Percentiles rank a stretch among this genome's conserved stretches.
Conservation (phyloP, 2,797 vertebrate species). For the Gastrophryne carolinensis region DNA sequence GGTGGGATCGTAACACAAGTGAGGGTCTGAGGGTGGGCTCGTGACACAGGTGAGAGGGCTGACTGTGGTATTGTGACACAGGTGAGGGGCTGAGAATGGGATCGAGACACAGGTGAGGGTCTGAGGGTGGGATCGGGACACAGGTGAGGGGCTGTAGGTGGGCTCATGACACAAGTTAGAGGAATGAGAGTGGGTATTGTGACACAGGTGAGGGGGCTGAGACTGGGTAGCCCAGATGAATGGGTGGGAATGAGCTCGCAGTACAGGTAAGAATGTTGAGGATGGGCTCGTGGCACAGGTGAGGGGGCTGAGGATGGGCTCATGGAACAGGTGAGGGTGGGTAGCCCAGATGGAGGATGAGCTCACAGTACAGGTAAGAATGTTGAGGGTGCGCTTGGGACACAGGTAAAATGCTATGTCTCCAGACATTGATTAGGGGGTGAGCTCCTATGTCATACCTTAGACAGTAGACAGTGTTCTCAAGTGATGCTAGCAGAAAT, state of each 20-base stretch:
- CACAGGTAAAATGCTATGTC: too few species aligned
- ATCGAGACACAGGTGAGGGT: slow-evolving; percentile 71
- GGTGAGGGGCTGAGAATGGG: slow-evolving; percentile 46
- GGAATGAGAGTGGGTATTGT: background rate
- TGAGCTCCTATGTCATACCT: too few species aligned
- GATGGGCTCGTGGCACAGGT: slow-evolving; percentile 87
- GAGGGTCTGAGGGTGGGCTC: slow-evolving; percentile 55
- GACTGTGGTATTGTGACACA: background rate
- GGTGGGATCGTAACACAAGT: slow-evolving; percentile 85
- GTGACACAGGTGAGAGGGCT: background rate
- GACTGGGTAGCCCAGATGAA: background rate
- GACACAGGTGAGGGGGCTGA: background rate
- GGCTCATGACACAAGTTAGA: slow-evolving; percentile 88
- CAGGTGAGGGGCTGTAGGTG: slow-evolving; percentile 73
- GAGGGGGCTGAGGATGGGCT: background rate
- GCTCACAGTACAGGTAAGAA: background rate
- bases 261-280: slow-evolving; percentile 69
- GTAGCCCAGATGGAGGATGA: background rate
- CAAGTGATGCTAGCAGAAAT: too few species aligned
- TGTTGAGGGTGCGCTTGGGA: background rate
- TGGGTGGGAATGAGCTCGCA: background rate
- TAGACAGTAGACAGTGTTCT: too few species aligned
- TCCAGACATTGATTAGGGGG: too few species aligned
- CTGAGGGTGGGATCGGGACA: slow-evolving; percentile 83
- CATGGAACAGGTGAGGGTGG: slow-evolving; percentile 72